Evolutionary conservation across 1,140 invertebrate genomes (phyloP).

Genomic region (Ctenoplectra terminalis): DNA sequence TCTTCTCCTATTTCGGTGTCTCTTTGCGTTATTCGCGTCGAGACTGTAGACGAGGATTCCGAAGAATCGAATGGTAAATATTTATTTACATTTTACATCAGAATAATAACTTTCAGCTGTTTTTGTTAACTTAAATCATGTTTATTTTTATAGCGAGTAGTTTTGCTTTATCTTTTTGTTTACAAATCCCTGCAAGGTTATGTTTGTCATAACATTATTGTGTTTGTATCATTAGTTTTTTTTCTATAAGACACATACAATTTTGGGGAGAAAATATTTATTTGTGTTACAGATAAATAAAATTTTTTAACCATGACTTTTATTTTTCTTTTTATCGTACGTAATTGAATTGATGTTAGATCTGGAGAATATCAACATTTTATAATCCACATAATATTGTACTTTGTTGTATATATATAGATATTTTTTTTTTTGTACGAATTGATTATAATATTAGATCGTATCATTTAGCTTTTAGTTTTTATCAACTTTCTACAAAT

Average conservation of each 20-base stretch:
- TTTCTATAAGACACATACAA: slow-evolving; percentile 9
- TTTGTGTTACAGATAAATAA: background rate
- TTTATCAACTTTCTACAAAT: background rate
- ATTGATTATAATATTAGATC: background rate
- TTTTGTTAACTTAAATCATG: slow-evolving; percentile 15
- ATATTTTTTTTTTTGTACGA: background rate
- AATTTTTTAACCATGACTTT: background rate
- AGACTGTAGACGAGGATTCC: slow-evolving; percentile 80
- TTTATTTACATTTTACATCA: slow-evolving; percentile 8
- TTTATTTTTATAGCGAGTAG: background rate
- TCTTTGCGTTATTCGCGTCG: slow-evolving; percentile 85
- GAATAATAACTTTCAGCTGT: slow-evolving; percentile 7
- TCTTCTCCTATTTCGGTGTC: slow-evolving; percentile 82
- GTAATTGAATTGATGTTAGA: background rate
- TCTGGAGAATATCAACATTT: background rate
- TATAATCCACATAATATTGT: background rate
- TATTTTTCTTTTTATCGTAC: background rate
- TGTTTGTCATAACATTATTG: slow-evolving; percentile 27
- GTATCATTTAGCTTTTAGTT: too few relatives aligned
- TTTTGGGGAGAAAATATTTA: background rate
- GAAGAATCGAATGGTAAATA: slow-evolving; percentile 75
- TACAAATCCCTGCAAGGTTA: slow-evolving; percentile 34
- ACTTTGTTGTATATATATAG: background rate
- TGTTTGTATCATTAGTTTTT: background rate
- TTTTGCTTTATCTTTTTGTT: slow-evolving; percentile 20